Conservation (phyloP, 2,113 vertebrate genomes). For the Lontra canadensis region DNA sequence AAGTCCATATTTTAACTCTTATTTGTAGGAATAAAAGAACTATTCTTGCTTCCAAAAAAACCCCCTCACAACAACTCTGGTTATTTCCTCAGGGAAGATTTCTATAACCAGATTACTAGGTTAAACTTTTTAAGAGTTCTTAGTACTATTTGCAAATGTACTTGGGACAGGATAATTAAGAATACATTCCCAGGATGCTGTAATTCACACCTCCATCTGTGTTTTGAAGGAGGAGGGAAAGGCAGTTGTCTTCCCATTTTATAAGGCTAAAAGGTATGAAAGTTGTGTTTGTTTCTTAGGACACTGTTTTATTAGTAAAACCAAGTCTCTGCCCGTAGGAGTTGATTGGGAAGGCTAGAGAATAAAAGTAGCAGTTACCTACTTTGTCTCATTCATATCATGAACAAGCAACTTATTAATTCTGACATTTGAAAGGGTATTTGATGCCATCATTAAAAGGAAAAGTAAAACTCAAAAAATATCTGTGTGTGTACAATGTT, state of each 20-base stretch:
- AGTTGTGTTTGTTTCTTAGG: background rate
- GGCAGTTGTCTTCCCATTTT: background rate
- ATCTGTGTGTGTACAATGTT: background rate
- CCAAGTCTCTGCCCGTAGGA: background rate
- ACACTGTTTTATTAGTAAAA: conserved; percentile 33
- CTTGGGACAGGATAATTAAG: background rate
- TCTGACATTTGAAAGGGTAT: background rate
- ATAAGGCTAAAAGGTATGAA: background rate
- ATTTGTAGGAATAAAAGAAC: background rate
- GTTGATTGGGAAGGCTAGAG: background rate
- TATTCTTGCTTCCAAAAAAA: background rate
- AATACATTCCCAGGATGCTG: background rate
- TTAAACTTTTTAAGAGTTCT: background rate
- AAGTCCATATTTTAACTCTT: background rate
- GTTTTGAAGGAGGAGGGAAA: background rate
- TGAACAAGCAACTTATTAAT: conserved; percentile 63
- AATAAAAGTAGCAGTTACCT: conserved; percentile 42
- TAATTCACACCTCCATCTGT: background rate
- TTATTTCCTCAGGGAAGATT: conserved; percentile 10
- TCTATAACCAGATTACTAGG: background rate
- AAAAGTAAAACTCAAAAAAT: background rate
- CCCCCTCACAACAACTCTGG: background rate
- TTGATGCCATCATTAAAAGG: background rate
- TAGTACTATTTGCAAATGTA: background rate
- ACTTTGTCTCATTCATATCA: conserved; percentile 51